Evolutionary conservation across 2,797 vertebrate genomes (phyloP).

Genomic region (Margarornis squamiger): DNA sequence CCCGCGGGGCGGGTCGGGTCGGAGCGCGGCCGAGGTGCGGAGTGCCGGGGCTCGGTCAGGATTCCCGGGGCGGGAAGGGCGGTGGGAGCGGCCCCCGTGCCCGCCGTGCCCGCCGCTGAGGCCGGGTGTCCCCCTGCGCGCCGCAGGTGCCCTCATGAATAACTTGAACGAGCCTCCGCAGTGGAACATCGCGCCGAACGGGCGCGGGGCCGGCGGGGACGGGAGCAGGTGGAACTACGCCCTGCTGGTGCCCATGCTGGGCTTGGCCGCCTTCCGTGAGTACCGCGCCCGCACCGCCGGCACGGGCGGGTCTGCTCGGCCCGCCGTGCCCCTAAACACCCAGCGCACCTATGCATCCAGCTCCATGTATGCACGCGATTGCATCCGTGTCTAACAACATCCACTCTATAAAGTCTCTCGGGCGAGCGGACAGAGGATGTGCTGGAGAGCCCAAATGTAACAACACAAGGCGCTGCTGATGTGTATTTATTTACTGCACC

Average conservation of each 20-base stretch:
- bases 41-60: not conserved
- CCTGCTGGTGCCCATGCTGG: conserved; percentile 93
- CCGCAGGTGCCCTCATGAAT: conserved; percentile 86
- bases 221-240: conserved; percentile 97
- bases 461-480: not conserved
- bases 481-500: not conserved
- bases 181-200: conserved; percentile 92
- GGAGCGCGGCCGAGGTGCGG: not conserved
- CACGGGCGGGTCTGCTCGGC: too few relatives aligned
- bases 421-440: fast-evolving
- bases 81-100: not conserved
- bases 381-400: not conserved
- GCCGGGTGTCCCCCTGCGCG: not conserved
- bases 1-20: too few relatives aligned
- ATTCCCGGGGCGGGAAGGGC: not conserved
- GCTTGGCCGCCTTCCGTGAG: conserved; percentile 90
- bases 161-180: conserved; percentile 94
- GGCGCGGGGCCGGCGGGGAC: conserved; percentile 79
- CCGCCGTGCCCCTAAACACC: too few relatives aligned
- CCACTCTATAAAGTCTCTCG: fast-evolving
- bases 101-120: not conserved
- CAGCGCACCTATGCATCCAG: too few relatives aligned
- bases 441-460: not conserved
- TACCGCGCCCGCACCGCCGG: too few relatives aligned
- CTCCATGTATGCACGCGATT: fast-evolving